Percentiles rank a stretch among this genome's conserved stretches.
Evolutionary conservation across 2,888 invertebrate genomes (phyloP).

Genomic region (Pristionchus arcanus): DNA sequence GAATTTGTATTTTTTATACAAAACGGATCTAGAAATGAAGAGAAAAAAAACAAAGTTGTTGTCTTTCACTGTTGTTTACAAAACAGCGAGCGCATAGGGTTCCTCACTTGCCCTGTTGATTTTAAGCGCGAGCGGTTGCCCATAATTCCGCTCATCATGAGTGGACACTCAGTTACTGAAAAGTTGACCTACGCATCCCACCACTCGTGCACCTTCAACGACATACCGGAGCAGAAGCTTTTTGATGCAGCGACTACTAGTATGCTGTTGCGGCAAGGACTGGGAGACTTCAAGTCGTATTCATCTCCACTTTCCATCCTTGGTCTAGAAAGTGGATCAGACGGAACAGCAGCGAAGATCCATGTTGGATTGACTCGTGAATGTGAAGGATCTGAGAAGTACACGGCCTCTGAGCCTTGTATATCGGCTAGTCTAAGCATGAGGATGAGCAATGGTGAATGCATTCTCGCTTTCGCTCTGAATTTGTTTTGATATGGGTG

Average conservation of each 20-base stretch:
- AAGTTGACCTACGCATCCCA: not conserved
- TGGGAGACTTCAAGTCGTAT: constrained; percentile 32
- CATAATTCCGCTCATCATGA: not conserved
- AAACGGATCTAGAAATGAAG: not conserved
- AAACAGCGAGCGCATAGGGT: not conserved
- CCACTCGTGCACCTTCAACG: not conserved
- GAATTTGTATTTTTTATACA: too few species aligned
- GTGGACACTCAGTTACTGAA: too few species aligned
- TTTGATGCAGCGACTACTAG: not conserved
- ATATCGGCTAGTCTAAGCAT: not conserved
- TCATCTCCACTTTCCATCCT: not conserved
- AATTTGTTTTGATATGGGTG: not conserved
- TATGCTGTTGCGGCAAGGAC: constrained; percentile 1
- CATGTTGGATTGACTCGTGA: not conserved
- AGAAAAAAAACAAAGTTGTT: not conserved
- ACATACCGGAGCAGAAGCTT: not conserved
- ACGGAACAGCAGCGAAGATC: not conserved
- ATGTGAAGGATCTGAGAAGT: not conserved
- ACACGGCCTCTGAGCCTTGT: not conserved
- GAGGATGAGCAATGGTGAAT: constrained; percentile 22
- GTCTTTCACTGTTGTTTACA: not conserved
- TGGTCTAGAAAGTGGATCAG: not conserved
- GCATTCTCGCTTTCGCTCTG: not conserved
- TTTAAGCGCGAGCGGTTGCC: not conserved
- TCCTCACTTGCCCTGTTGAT: not conserved